phyloP scores from a whole-genome alignment of 2,797 vertebrate species.

The Simalia tracyae region DNA sequence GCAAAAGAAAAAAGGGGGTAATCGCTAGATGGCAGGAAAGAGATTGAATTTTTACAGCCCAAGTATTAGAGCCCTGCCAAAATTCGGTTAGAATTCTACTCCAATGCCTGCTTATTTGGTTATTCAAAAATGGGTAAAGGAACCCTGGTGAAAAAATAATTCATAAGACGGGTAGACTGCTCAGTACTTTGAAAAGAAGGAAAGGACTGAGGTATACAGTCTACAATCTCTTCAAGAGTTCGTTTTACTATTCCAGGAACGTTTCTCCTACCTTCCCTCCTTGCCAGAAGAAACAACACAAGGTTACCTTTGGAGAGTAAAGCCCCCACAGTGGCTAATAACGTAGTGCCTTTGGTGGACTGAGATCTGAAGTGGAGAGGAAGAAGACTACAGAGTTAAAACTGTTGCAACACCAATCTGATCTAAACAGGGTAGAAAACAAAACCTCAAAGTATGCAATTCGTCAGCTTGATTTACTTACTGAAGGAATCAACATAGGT shows the following conservation, averaged over 20 bases:
- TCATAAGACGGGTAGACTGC: no score
- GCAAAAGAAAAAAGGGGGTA: not conserved
- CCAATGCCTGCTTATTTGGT: not conserved
- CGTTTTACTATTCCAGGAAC: not conserved
- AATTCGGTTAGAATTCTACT: not conserved
- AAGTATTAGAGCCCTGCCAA: not conserved
- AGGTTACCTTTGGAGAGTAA: not conserved
- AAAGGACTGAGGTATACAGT: not conserved
- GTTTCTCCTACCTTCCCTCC: not conserved
- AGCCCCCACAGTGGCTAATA: not conserved
- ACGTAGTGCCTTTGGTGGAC: not conserved
- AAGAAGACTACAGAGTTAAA: not conserved
- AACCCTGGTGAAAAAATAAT: not conserved
- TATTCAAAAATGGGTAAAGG: not conserved
- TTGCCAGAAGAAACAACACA: not conserved
- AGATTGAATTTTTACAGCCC: not conserved
- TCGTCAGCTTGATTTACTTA: not conserved
- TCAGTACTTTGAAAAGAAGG: not conserved
- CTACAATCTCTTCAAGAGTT: not conserved
- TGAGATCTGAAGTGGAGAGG: no score
- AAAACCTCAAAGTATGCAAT: not conserved
- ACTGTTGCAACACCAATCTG: not conserved
- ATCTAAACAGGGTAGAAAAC: not conserved
- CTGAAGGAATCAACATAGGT: not conserved
- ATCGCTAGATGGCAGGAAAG: not conserved